Evolutionary conservation across 2,888 invertebrate genomes (phyloP).

Genomic region (Hymenopus coronatus): DNA sequence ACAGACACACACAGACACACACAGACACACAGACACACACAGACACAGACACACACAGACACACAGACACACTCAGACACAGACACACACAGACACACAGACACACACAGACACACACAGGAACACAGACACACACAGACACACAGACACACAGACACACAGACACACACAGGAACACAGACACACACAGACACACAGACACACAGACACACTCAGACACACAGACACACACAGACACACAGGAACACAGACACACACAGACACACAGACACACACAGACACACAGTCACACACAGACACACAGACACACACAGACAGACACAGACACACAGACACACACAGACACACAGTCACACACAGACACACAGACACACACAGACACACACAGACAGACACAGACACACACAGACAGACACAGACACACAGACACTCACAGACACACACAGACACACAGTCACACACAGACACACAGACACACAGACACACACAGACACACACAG

Average conservation of each 20-base stretch:
- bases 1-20: not conserved
- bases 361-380: not conserved
- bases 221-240: not conserved
- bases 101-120: not conserved
- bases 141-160: not conserved
- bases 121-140: not conserved
- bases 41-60: not conserved
- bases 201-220: not conserved
- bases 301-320: not conserved
- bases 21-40: not conserved
- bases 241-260: not conserved
- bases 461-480: not conserved
- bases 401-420: not conserved
- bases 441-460: constrained; percentile 3
- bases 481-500: not conserved
- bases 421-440: constrained; percentile 11
- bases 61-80: not conserved
- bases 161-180: not conserved
- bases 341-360: not conserved
- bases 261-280: not conserved
- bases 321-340: not conserved
- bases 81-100: not conserved
- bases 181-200: not conserved
- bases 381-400: not conserved
- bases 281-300: not conserved